Base-by-base conservation (phyloP, 2,113 vertebrate species). In the Ageneiosus marmoratus region DNA sequence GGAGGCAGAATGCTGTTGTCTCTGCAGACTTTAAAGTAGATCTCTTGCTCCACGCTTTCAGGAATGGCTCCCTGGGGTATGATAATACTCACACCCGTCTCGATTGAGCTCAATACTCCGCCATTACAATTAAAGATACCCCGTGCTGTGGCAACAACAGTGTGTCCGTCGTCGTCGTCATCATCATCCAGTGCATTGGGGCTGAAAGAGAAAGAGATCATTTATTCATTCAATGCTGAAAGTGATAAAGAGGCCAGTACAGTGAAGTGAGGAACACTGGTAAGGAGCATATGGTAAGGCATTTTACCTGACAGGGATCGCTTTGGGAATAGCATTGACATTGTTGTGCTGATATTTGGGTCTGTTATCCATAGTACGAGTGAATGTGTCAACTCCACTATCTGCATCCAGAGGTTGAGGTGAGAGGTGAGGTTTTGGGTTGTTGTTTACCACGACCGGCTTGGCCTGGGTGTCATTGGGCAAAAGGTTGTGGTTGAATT, bases 11-110 rank as follows among this genome's bases (percentile, higher is more conserved):
- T 99, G 92, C 97, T 99, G 94, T 98, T 99, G 94, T 99, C 98
- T 85, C 97, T 93, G 94, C 98, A 99, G 91, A 99, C 98, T 93
- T 99, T 99, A 91, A 99, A 99, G 94, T 99, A 99, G 89, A 99
- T 99, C 92, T 99, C 98, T 91, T 99, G 97, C 86, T 99, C 98
- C 81, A 98, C 94, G 50, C 95, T 96, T 81, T 99, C 97, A 0
- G 98, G 96, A 88, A 99, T 98, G 91, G 97, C 98, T 76, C 98
- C 98, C 91, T 99, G 97, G 3, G 98, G 98, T 90, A 99, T 99
- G 89, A 99, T 99, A 89, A 99, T 99, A 91, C 97, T 98, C 88
- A 99, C 98, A 15, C 98, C 98, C 0, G 98, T 99, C 93, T 99
- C 98, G 37, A 99, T 97, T 85, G 98, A 99, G 92, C 97, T 99